Evolutionary conservation across 2,797 vertebrate species (phyloP).

Genomic region (Schizopygopsis pylzovi): DNA sequence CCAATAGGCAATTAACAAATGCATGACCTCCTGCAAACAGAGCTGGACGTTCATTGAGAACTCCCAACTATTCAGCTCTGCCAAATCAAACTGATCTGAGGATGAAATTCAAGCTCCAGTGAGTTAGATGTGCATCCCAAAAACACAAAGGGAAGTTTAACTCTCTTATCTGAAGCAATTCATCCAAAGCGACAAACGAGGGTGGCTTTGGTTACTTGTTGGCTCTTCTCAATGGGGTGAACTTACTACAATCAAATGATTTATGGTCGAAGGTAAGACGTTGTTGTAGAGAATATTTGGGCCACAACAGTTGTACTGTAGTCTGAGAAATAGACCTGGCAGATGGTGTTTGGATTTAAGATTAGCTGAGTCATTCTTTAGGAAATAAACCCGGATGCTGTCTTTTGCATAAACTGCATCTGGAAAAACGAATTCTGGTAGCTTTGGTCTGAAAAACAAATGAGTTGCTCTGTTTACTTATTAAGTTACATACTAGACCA

Average conservation of each 20-base stretch:
- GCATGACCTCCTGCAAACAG: conserved; percentile 44
- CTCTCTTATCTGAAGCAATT: conserved; percentile 7
- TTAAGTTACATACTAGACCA: not conserved
- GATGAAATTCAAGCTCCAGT: conserved; percentile 40
- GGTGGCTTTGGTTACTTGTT: not conserved
- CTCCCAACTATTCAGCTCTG: conserved; percentile 26
- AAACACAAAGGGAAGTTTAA: conserved; percentile 28
- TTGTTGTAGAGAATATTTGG: conserved; percentile 21
- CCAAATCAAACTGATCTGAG: conserved; percentile 39
- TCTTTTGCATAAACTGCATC: conserved; percentile 25
- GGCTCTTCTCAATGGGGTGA: not conserved
- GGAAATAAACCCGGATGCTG: conserved; percentile 10
- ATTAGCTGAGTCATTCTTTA: conserved; percentile 39
- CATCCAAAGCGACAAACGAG: conserved; percentile 3
- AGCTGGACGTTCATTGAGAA: conserved; percentile 31
- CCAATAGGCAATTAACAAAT: conserved; percentile 58
- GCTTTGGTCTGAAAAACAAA: not conserved
- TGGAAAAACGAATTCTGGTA: conserved; percentile 1
- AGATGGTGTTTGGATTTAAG: conserved; percentile 43
- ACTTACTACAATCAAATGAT: conserved; percentile 18
- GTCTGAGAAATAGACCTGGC: conserved; percentile 22
- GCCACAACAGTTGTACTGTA: conserved; percentile 18
- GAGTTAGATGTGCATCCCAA: conserved; percentile 14
- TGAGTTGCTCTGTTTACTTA: not conserved
- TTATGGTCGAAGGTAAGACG: not conserved